phyloP scores from a whole-genome alignment of 2,113 vertebrate species.

The Stictonetta naevosa region DNA sequence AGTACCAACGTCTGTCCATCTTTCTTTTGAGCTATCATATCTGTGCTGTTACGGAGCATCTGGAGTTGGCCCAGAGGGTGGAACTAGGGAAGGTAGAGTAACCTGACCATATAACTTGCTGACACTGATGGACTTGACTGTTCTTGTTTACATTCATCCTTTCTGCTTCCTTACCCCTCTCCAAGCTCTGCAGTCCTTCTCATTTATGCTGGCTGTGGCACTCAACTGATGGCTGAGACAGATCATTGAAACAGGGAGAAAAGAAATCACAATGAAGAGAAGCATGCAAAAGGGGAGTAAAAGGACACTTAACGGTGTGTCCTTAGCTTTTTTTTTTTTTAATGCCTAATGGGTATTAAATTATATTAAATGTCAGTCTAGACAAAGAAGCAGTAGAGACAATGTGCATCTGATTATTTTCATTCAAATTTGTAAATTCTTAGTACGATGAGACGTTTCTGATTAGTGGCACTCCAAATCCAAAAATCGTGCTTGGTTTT shows the following conservation, averaged over 20 bases:
- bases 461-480: neutral
- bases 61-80: neutral
- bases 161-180: neutral
- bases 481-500: neutral
- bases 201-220: neutral
- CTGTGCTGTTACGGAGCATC: neutral
- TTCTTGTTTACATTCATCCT: neutral
- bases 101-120: neutral
- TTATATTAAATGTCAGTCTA: neutral
- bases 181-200: neutral
- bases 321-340: neutral
- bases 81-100: neutral
- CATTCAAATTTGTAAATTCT: neutral
- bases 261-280: neutral
- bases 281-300: neutral
- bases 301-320: neutral
- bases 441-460: neutral
- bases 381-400: neutral
- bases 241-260: neutral
- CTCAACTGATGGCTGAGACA: neutral
- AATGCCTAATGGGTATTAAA: neutral
- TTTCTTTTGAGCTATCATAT: neutral
- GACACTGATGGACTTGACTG: neutral
- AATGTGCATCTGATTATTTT: neutral
- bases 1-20: neutral